Conservation (phyloP, 2,113 vertebrate genomes). For the Ciconia stormi region DNA sequence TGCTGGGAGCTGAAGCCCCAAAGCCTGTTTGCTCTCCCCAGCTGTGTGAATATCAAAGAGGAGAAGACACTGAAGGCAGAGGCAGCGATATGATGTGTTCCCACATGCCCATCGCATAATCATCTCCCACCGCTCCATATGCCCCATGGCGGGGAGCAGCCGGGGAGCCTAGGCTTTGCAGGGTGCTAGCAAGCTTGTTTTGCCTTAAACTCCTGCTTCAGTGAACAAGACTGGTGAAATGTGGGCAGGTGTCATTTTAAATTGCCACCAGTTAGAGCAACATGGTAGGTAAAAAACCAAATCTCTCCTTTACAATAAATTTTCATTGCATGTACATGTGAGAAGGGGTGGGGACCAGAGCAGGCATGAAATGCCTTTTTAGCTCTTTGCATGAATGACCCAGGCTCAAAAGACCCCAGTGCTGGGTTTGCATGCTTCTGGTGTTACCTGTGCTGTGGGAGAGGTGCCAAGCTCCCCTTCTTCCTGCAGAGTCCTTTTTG, state of each 20-base stretch:
- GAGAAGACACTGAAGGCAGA: not conserved
- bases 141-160: fast-evolving
- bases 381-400: not conserved
- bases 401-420: not conserved
- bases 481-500: not conserved
- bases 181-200: not conserved
- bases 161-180: not conserved
- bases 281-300: not conserved
- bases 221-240: not conserved
- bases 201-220: not conserved
- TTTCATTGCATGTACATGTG: not conserved
- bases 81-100: not conserved
- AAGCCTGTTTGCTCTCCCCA: not conserved
- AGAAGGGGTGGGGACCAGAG: not conserved
- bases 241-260: not conserved
- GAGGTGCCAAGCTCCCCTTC: not conserved
- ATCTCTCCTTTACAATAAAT: not conserved
- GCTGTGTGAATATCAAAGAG: not conserved
- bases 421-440: not conserved
- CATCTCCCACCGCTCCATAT: not conserved
- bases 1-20: not conserved
- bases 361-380: not conserved
- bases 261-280: not conserved
- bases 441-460: not conserved
- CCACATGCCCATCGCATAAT: not conserved